Conservation (phyloP, 2,797 vertebrate species). For the Neolamprologus multifasciatus region DNA sequence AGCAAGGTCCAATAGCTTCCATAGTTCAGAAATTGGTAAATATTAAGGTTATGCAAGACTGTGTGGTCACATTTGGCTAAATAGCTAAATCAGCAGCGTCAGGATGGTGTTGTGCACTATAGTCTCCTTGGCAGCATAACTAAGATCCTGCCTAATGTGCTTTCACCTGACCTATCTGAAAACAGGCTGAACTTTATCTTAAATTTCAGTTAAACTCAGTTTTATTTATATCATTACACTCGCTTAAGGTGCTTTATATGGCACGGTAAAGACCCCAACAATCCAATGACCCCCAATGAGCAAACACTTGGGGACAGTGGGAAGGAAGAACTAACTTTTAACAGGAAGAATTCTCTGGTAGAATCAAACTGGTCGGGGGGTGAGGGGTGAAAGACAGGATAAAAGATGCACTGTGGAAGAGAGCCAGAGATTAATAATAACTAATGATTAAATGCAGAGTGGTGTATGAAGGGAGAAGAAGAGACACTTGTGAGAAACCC, state of each 20-base stretch:
- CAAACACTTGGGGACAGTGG: neutral
- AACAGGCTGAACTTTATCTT: neutral
- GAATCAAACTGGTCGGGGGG: neutral
- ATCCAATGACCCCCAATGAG: neutral
- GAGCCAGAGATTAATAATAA: neutral
- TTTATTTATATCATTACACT: neutral
- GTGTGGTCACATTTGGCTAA: neutral
- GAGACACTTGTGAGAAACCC: neutral
- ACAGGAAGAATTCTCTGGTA: neutral
- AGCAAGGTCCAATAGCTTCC: slow-evolving; percentile 7
- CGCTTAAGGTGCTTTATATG: neutral
- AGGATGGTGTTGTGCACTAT: neutral
- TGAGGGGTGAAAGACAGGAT: neutral
- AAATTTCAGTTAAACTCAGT: neutral
- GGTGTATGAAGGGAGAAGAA: neutral
- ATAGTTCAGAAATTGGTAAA: slow-evolving; percentile 9
- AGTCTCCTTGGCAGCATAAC: neutral
- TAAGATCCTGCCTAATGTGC: neutral
- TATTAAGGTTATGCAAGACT: slow-evolving; percentile 15
- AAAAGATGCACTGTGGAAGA: neutral
- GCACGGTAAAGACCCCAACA: neutral
- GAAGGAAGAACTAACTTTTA: neutral
- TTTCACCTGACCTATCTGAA: neutral
- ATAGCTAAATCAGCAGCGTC: neutral
- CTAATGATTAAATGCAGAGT: neutral